Evolutionary conservation across 2,888 invertebrate species (phyloP), one percentile per base, ranked within the genome.

Genomic region (Phytoseiulus persimilis): DNA sequence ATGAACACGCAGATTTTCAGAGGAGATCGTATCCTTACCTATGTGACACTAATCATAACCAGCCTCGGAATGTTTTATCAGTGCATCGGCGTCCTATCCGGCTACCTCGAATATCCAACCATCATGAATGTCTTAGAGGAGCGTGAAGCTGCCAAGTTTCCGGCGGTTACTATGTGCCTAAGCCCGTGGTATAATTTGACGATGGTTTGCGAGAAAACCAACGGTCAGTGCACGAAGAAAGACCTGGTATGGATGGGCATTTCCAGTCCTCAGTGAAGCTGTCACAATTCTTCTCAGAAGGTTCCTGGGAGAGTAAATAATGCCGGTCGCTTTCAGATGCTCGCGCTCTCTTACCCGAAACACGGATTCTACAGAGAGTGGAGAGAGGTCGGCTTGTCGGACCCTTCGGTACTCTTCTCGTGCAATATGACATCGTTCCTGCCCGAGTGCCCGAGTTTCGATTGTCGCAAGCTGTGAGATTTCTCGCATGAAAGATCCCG

Each of bases 111-210:
- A 11, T 83, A 33, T 31, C 83, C 83, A 28, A 83, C 83, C 9
- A 28, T 83, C 83, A 83, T 83, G 83, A 83, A 83, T 28, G 31
- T 83, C 11, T 23, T 83, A 1, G 83, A 83, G 83, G 83, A 83
- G 31, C 83, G 83, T 33, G 83, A 83, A 83, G 83, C 83, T 83
- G 83, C 83, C 31, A 83, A 11, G 0, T 83, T 83, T 83, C 83
- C 83, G 1, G 83, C 83, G 14, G 31, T 83, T 11, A 83, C 83
- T 2, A 31, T 31, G 32, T 83, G 83, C 18, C 83, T 83, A 11
- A 83, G 83, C 23, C 83, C 83, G 23, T 83, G 83, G 83, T 83
- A 83, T 31, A 83, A 83, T 23, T 18, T 83, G 31, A 83, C 83
- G 31, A 83, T 83, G 83, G 83, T 83, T 11, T 83, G 83, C 83